Base-by-base conservation (phyloP, 1,140 invertebrate species). In the Anastrepha ludens region DNA sequence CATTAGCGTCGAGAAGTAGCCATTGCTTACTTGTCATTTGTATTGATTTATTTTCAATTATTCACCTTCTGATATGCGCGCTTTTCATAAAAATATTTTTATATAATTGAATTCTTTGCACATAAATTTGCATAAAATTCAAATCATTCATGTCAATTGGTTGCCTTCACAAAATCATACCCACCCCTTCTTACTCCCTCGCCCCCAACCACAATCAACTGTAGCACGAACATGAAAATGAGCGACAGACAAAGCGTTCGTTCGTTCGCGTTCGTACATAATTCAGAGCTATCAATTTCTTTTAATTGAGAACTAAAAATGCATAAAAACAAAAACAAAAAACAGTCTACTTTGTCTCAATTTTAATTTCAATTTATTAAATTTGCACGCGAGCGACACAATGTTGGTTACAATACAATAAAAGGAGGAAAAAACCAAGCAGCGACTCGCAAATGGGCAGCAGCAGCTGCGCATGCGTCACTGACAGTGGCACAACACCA, bases 291-390 rank as follows among this genome's bases (percentile, higher is more conserved):
- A 81, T 81, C 74, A 81, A 81, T 81, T 81, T 81, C 74, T 81
- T 81, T 81, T 81, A 81, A 81, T 81, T 81, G 74, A 81, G 74
- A 74, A 74, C 70, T 74, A 74, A 74, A 74, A 74, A 47, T 74
- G 70, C 44, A 74, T 39, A 17, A 74, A 74, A 74, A 74, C 39
- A n/a, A 74, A 44, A 50, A 47, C 60, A 70, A 74, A 47, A 74
- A 74, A 29, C 70, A 74, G n/a, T 81, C 47, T 55, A 81, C 74
- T 81, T 81, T 81, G 74, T 81, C 74, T 81, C 74, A 81, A 81
- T 81, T 81, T 81, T 81, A 81, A 81, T 81, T 81, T 81, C 47
- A 81, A 81, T 81, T 81, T 81, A 81, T 81, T 81, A 81, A 81
- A 81, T 81, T 81, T 81, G 74, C 74, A 81, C 74, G 74, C 74